A percentile compares a stretch with the other conserved stretches of the same genome.
phyloP scores from a whole-genome alignment of 1,140 invertebrate genomes.

The Pseudomyrmex sp. region DNA sequence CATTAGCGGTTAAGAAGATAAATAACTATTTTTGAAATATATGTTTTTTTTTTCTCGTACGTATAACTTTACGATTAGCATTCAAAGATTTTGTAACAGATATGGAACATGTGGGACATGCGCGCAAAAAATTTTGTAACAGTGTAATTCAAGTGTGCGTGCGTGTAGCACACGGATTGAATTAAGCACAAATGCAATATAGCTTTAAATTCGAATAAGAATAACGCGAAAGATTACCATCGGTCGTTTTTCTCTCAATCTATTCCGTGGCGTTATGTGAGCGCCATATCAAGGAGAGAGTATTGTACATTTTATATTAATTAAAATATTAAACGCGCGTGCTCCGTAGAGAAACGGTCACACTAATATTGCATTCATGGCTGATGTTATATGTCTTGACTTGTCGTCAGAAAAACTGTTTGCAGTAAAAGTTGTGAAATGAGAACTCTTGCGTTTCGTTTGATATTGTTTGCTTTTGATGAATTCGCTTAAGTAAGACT shows the following conservation, averaged over 20 bases:
- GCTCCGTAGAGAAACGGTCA: not conserved
- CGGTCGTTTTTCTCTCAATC: not conserved
- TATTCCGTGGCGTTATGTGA: not conserved
- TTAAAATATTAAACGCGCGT: conserved; percentile 31
- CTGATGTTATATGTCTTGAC: conserved; percentile 14
- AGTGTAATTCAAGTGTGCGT: not conserved
- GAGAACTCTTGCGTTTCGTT: conserved; percentile 38
- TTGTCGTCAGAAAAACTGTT: conserved; percentile 56
- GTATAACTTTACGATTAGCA: not conserved
- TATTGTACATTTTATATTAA: conserved; percentile 23
- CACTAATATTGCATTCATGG: conserved; percentile 3
- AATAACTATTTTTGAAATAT: not conserved
- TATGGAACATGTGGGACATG: not conserved
- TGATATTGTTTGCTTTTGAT: no score
- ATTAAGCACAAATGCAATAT: conserved; percentile 17
- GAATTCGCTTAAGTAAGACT: not conserved
- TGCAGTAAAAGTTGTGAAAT: conserved; percentile 55
- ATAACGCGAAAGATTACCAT: not conserved
- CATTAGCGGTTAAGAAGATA: not conserved
- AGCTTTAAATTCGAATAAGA: not conserved
- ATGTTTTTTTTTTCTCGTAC: not conserved
- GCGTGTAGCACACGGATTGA: not conserved
- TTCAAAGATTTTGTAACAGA: not conserved
- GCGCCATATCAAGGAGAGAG: not conserved
- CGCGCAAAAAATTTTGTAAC: not conserved